Evolutionary conservation across 2,113 vertebrate genomes (phyloP).

Genomic region (Scomber colias): DNA sequence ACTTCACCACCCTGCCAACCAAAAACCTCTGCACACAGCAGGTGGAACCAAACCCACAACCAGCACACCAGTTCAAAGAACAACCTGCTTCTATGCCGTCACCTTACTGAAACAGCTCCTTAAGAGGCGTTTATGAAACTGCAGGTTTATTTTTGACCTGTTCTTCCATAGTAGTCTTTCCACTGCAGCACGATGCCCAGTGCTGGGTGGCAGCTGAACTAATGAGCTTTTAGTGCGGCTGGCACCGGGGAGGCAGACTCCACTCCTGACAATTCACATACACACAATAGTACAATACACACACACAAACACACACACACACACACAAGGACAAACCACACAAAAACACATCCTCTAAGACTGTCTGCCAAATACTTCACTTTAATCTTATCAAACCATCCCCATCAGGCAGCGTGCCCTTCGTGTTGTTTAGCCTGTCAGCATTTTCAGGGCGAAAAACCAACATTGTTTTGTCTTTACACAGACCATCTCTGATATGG

Average conservation of each 20-base stretch:
- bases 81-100: not conserved
- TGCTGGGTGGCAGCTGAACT: conserved; percentile 69
- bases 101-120: conserved; percentile 20
- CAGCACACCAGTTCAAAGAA: not conserved
- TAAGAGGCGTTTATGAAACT: conserved; percentile 17
- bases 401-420: conserved; percentile 78
- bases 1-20: not conserved
- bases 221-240: conserved; percentile 77
- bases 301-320: conserved; percentile 6
- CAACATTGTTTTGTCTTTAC: conserved; percentile 59
- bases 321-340: conserved; percentile 52
- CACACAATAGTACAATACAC: not conserved
- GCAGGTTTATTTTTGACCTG: conserved; percentile 23
- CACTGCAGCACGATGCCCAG: conserved; percentile 56
- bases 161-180: conserved; percentile 43
- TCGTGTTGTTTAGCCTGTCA: conserved; percentile 80
- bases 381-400: conserved; percentile 85
- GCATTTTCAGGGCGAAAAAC: conserved; percentile 72
- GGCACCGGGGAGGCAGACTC: conserved; percentile 47
- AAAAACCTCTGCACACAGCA: not conserved
- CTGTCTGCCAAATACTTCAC: conserved; percentile 80
- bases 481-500: conserved; percentile 62
- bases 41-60: conserved; percentile 17
- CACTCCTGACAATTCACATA: conserved; percentile 3
- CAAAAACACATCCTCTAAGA: conserved; percentile 65